Evolutionary conservation across 2,113 vertebrate species (phyloP).

Genomic region (Clarias magur): DNA sequence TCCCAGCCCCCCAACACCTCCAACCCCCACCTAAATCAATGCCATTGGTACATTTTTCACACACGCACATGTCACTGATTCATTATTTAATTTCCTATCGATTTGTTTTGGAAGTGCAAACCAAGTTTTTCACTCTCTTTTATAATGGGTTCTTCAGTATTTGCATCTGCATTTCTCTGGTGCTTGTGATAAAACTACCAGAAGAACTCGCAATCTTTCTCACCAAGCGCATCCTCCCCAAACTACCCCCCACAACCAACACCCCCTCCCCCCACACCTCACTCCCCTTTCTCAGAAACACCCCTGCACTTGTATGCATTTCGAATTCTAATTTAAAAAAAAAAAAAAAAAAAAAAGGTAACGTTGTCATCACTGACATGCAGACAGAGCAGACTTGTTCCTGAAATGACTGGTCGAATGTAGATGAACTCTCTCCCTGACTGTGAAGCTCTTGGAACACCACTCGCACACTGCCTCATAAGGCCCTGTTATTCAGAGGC

Average conservation of each 20-base stretch:
- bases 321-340: constrained; percentile 29
- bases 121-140: not conserved
- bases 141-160: constrained; percentile 13
- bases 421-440: constrained; percentile 37
- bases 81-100: constrained; percentile 24
- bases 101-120: constrained; percentile 22
- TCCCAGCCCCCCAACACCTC: not conserved
- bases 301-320: constrained; percentile 40
- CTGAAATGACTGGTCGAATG: constrained; percentile 54
- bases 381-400: constrained; percentile 22
- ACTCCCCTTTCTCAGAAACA: constrained; percentile 39
- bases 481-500: constrained; percentile 11
- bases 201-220: constrained; percentile 31
- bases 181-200: not conserved
- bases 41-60: constrained; percentile 34
- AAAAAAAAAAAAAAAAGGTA: not conserved
- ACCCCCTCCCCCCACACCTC: not conserved
- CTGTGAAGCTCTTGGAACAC: constrained; percentile 19
- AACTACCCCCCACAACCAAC: no score
- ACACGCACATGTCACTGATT: constrained; percentile 14
- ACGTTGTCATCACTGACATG: constrained; percentile 16
- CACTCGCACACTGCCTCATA: not conserved
- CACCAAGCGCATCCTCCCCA: not conserved
- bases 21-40: not conserved
- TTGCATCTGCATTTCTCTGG: constrained; percentile 21